These are phyloP conservation scores for Okapia johnstoni DNA, from an alignment of 2,113 vertebrate genomes.

Conservation along the genomic window DNA sequence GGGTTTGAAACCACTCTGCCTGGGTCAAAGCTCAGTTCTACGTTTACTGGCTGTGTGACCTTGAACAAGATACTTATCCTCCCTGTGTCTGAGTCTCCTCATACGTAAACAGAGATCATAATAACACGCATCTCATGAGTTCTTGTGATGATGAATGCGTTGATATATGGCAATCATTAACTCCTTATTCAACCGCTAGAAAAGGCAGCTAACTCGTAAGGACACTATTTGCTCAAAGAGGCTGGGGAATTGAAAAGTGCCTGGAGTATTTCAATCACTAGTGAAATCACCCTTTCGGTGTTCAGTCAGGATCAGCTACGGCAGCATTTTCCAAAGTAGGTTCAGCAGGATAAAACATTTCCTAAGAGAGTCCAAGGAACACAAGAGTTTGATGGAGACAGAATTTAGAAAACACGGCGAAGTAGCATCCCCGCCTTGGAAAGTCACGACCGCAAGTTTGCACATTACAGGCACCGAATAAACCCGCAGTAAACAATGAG, in stretches of 20 bases:
- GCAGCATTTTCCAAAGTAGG: neutral
- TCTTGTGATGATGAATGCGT: neutral
- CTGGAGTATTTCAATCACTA: neutral
- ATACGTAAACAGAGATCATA: neutral
- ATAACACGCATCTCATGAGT: too few relatives aligned
- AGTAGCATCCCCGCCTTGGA: fast-evolving
- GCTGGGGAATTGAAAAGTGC: neutral
- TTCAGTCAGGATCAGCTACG: neutral
- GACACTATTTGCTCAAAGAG: neutral
- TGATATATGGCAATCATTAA: neutral
- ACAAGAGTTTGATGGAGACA: neutral
- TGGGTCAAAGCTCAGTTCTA: neutral
- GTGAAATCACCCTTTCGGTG: neutral
- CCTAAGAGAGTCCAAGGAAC: neutral
- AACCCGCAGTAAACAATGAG: fast-evolving
- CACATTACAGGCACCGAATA: fast-evolving
- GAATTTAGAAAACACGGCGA: neutral
- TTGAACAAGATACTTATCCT: neutral
- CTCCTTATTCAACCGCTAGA: neutral
- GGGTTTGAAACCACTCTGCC: neutral
- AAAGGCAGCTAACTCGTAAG: neutral
- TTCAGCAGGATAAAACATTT: neutral
- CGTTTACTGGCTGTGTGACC: neutral
- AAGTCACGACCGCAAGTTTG: neutral
- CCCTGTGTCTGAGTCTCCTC: neutral